Conservation (phyloP, 2,797 vertebrate species). For the Sandelia bainsii region DNA sequence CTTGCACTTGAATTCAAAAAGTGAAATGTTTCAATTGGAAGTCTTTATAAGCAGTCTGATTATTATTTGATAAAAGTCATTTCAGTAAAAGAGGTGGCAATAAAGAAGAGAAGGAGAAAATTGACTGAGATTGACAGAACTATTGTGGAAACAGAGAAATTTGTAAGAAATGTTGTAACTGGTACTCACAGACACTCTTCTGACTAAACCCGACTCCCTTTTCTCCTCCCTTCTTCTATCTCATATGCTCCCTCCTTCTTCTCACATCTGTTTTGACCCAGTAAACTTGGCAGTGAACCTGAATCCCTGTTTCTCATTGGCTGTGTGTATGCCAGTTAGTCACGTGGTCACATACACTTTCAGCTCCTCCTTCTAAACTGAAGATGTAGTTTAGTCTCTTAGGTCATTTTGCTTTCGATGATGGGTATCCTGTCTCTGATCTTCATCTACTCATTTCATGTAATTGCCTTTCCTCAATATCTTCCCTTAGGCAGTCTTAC, state of each 20-base stretch:
- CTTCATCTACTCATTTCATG: neutral
- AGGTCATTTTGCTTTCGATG: neutral
- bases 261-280: slow-evolving; percentile 61
- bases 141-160: neutral
- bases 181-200: slow-evolving; percentile 19
- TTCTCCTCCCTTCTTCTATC: slow-evolving; percentile 18
- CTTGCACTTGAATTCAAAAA: slow-evolving; percentile 15
- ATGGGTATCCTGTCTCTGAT: slow-evolving; percentile 10
- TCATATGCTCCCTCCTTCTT: slow-evolving; percentile 22
- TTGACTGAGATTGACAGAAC: neutral
- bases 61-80: too few species aligned
- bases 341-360: slow-evolving; percentile 27
- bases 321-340: slow-evolving; percentile 14
- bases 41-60: neutral
- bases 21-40: neutral
- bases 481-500: accelerated
- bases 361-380: slow-evolving; percentile 16
- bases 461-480: neutral
- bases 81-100: neutral
- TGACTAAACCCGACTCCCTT: slow-evolving; percentile 1
- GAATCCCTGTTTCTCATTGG: slow-evolving; percentile 51
- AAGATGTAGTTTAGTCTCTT: slow-evolving; percentile 36
- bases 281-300: slow-evolving; percentile 70
- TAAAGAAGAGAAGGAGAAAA: neutral
- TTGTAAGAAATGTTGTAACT: slow-evolving; percentile 9